These are phyloP conservation scores for Hymenopus coronatus DNA, from an alignment of 2,888 invertebrate species.

Conservation along the genomic window DNA sequence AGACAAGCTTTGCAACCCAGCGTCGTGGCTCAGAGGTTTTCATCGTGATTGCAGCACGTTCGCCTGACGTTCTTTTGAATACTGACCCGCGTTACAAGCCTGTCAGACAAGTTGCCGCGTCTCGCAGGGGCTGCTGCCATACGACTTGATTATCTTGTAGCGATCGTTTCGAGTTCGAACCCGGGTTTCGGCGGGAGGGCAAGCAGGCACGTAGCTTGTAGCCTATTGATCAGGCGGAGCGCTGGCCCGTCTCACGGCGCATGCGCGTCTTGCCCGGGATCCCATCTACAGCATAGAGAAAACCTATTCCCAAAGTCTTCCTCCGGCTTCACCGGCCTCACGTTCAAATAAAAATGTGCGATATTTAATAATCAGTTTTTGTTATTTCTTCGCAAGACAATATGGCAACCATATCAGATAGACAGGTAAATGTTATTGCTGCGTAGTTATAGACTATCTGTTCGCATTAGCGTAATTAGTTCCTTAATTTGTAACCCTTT, in stretches of 20 bases:
- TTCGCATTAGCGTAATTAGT: too few relatives aligned
- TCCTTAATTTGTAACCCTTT: too few relatives aligned
- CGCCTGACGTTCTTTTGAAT: not conserved
- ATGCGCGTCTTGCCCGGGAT: not conserved
- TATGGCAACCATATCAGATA: constrained; percentile 29
- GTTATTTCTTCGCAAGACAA: not conserved
- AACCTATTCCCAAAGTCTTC: constrained; percentile 22
- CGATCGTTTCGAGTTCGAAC: not conserved
- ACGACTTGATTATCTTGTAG: not conserved
- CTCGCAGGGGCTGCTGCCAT: not conserved
- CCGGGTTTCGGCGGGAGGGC: not conserved
- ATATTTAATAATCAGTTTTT: constrained; percentile 9
- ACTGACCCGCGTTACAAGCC: not conserved
- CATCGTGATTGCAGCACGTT: not conserved
- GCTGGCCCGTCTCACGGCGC: not conserved
- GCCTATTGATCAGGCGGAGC: constrained; percentile 26
- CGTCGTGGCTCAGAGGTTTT: too few relatives aligned
- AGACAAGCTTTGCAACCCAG: too few relatives aligned
- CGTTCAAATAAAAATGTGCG: constrained; percentile 17
- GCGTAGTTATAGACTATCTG: not conserved
- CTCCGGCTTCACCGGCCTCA: not conserved
- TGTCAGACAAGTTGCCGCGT: not conserved
- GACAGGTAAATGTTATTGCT: constrained; percentile 24
- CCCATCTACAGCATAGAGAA: not conserved
- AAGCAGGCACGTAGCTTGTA: not conserved